phyloP scores from a whole-genome alignment of 2,888 invertebrate species.

The Cheilosia urbana region DNA sequence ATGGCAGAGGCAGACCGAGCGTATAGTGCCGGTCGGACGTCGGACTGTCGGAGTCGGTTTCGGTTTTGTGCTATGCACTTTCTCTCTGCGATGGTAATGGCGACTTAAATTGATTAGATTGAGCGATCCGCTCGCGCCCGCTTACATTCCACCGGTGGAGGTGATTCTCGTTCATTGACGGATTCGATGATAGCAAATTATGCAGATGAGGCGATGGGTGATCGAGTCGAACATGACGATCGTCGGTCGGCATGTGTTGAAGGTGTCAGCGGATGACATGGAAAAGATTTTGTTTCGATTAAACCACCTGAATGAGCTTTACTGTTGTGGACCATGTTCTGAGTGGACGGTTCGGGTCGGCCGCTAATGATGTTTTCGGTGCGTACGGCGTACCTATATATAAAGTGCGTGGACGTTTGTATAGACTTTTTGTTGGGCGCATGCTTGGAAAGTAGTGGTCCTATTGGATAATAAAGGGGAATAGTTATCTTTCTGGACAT shows the following conservation, averaged over 20 bases:
- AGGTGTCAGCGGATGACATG: conserved; percentile 56
- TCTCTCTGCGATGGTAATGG: conserved; percentile 32
- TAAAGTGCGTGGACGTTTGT: background rate
- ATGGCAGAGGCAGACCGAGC: background rate
- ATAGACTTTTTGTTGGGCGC: conserved; percentile 37
- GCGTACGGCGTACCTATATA: background rate
- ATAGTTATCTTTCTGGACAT: no score
- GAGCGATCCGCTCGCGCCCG: conserved; percentile 26
- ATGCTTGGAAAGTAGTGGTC: no score
- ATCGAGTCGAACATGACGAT: conserved; percentile 27
- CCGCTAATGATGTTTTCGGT: background rate
- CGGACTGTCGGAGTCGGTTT: background rate
- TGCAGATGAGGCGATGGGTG: conserved; percentile 46
- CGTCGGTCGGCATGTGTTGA: conserved; percentile 4
- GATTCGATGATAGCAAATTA: conserved; percentile 59
- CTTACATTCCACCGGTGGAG: conserved; percentile 20
- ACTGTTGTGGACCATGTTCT: conserved; percentile 57
- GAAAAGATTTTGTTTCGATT: conserved; percentile 68
- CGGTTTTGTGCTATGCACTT: conserved; percentile 44
- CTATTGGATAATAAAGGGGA: no score
- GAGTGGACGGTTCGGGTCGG: conserved; percentile 11
- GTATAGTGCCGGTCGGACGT: conserved; percentile 17
- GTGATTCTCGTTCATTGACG: conserved; percentile 48
- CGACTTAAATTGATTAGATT: conserved; percentile 65
- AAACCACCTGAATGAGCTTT: conserved; percentile 61